Percentiles rank a stretch among this genome's conserved stretches.
Conservation (phyloP, 2,888 invertebrate species). For the Thumatha senex region DNA sequence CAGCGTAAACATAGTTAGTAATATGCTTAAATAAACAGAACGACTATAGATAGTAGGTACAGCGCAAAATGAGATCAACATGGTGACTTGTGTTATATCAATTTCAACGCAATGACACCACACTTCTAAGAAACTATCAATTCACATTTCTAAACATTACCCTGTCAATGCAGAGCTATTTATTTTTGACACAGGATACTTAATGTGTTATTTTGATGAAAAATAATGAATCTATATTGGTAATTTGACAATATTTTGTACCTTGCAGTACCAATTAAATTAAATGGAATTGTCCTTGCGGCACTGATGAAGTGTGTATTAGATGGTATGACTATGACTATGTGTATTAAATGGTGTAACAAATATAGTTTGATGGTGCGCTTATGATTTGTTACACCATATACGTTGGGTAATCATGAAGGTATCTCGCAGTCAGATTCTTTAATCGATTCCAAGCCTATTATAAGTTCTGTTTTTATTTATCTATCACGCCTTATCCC, state of each 20-base stretch:
- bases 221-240: conserved; percentile 22
- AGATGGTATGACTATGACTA: conserved; percentile 7
- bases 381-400: conserved; percentile 17
- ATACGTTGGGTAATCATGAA: conserved; percentile 10
- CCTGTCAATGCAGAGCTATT: neutral
- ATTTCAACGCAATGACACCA: conserved; percentile 5
- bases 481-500: too few relatives aligned
- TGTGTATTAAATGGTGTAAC: conserved; percentile 21
- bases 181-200: too few relatives aligned
- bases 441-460: conserved; percentile 1
- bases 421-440: neutral
- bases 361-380: conserved; percentile 15
- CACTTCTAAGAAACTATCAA: conserved; percentile 4
- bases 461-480: too few relatives aligned
- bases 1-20: too few relatives aligned
- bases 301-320: conserved; percentile 23
- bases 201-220: conserved; percentile 13
- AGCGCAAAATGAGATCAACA: conserved; percentile 13
- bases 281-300: conserved; percentile 32
- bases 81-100: conserved; percentile 4
- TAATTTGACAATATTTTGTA: conserved; percentile 21
- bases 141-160: neutral
- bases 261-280: conserved; percentile 22
- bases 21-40: too few relatives aligned
- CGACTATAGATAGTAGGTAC: too few relatives aligned